Conservation (phyloP, 92 coral and sea anemone species). For the Siderastrea siderea region DNA sequence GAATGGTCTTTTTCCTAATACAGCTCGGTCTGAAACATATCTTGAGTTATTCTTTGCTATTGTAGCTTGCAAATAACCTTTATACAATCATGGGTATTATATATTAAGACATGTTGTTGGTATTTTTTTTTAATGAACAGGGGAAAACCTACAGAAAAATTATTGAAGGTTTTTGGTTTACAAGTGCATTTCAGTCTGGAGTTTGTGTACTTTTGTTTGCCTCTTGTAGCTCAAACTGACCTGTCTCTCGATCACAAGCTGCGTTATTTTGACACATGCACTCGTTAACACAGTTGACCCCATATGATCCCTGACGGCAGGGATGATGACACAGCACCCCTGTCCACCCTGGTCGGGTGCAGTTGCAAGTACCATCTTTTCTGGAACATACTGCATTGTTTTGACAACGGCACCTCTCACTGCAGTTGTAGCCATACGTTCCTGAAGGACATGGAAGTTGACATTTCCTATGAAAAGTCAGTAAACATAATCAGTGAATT, state of each 20-base stretch:
- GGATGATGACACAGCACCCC: constrained; percentile 89
- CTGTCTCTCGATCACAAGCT: constrained; percentile 85
- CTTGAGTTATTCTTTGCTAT: too few species aligned
- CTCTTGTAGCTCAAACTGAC: constrained; percentile 25
- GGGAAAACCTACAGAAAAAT: too few species aligned
- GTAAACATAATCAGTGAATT: neutral
- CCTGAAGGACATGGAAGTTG: constrained; percentile 77
- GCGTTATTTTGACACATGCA: constrained; percentile 85
- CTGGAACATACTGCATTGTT: constrained; percentile 73
- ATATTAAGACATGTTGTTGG: too few species aligned
- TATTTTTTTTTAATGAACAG: too few species aligned
- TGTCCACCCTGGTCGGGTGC: constrained; percentile 85
- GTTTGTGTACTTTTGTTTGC: too few species aligned
- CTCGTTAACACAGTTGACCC: constrained; percentile 67
- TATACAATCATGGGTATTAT: too few species aligned
- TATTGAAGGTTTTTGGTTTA: too few species aligned
- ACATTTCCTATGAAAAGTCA: constrained; percentile 66
- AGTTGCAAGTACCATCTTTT: constrained; percentile 84
- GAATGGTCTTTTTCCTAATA: too few species aligned
- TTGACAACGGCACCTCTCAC: constrained; percentile 77
- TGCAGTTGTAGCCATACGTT: constrained; percentile 82
- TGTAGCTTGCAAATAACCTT: too few species aligned
- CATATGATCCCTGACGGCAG: constrained; percentile 85
- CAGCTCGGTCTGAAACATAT: too few species aligned
- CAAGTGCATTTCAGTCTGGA: too few species aligned